phyloP scores from a whole-genome alignment of 2,888 invertebrate genomes.

The Cetonia aurata region DNA sequence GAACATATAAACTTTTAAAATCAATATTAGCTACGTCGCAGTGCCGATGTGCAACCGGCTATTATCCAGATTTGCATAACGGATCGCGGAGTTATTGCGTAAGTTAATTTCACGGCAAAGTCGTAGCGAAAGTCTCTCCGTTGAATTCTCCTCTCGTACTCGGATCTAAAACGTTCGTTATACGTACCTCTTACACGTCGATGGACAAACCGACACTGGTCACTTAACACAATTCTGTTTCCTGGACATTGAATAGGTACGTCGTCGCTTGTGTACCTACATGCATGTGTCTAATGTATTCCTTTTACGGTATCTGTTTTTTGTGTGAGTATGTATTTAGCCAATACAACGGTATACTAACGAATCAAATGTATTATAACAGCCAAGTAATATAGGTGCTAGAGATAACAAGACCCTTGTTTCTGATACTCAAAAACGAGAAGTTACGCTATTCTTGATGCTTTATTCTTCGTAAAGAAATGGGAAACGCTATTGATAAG shows the following conservation, averaged over 20 bases:
- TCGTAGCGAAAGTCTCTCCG: slow-evolving; percentile 30
- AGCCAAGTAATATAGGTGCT: too few relatives aligned
- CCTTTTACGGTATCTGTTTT: slow-evolving; percentile 14
- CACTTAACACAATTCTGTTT: slow-evolving; percentile 37
- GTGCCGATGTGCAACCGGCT: slow-evolving; percentile 26
- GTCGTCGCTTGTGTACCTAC: not conserved
- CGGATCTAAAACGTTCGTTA: not conserved
- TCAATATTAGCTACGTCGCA: slow-evolving; percentile 31
- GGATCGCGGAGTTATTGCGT: slow-evolving; percentile 32
- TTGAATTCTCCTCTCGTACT: not conserved
- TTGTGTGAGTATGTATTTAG: slow-evolving; percentile 3
- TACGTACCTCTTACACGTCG: slow-evolving; percentile 24
- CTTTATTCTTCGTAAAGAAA: too few relatives aligned
- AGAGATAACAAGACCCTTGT: too few relatives aligned
- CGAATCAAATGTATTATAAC: too few relatives aligned
- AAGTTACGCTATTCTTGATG: too few relatives aligned
- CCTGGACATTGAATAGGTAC: slow-evolving; percentile 23
- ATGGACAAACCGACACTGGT: slow-evolving; percentile 25
- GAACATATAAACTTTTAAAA: slow-evolving; percentile 33
- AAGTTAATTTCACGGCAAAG: slow-evolving; percentile 37
- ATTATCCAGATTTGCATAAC: slow-evolving; percentile 38
- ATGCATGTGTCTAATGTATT: slow-evolving; percentile 10
- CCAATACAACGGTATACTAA: not conserved
- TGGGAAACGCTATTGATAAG: too few relatives aligned
- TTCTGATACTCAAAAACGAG: too few relatives aligned